Evolutionary conservation across 2,113 vertebrate species (phyloP).

Genomic region (Climacteris rufus): DNA sequence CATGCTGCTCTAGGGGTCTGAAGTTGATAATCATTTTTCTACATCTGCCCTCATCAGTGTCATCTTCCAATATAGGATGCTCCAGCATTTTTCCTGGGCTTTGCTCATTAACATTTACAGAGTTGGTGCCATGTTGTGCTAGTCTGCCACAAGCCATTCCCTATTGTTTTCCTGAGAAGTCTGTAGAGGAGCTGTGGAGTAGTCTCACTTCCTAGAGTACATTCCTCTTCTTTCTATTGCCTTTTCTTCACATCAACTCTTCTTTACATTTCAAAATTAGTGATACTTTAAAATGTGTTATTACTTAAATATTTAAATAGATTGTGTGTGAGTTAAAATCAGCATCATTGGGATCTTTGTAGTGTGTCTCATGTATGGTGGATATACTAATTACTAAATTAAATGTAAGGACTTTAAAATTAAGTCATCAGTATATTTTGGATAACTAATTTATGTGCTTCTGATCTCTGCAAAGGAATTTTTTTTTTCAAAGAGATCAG

Average conservation of each 20-base stretch:
- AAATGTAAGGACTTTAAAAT: background rate
- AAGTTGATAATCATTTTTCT: constrained; percentile 75
- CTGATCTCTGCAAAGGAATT: background rate
- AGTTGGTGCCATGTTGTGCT: background rate
- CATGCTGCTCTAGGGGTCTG: constrained; percentile 72
- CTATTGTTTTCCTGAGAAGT: constrained; percentile 28
- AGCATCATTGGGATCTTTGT: background rate
- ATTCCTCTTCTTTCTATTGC: background rate
- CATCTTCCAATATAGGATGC: constrained; percentile 48
- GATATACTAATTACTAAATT: background rate
- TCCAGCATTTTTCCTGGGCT: constrained; percentile 16
- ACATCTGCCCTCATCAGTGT: constrained; percentile 71
- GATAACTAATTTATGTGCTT: background rate
- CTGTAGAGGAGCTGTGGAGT: constrained; percentile 6
- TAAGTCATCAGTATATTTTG: background rate
- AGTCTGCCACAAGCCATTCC: constrained; percentile 41
- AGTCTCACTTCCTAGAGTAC: constrained; percentile 18
- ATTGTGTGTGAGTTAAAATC: background rate
- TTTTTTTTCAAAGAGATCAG: background rate
- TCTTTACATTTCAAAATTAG: background rate
- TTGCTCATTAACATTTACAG: constrained; percentile 58
- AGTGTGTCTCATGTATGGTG: background rate
- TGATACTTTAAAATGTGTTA: background rate
- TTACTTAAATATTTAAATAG: background rate
- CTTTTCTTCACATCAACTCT: background rate